Percentiles rank a stretch among this genome's conserved stretches.
phyloP scores from a whole-genome alignment of 2,113 vertebrate genomes.

The Eira barbara region DNA sequence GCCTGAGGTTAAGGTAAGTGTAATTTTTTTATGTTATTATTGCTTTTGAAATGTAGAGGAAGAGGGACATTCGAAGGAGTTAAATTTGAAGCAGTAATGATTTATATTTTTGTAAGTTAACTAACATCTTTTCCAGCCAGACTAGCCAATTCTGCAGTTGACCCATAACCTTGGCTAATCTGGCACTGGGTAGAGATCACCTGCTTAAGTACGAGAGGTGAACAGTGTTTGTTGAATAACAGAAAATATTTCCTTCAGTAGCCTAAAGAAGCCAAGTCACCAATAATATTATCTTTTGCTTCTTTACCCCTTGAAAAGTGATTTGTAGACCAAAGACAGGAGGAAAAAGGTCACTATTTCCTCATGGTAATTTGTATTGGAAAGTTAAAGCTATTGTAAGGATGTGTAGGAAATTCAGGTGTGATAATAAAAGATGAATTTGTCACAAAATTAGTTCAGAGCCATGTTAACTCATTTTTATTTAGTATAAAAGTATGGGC shows the following conservation, averaged over 20 bases:
- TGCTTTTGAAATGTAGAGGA: neutral
- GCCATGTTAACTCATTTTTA: neutral
- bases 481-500: neutral
- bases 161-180: neutral
- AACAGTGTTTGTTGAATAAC: neutral
- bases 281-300: neutral
- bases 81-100: neutral
- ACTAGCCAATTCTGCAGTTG: neutral
- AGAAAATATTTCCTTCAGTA: neutral
- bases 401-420: neutral
- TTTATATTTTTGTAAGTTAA: neutral
- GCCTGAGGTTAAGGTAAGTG: conserved; percentile 96
- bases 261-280: neutral
- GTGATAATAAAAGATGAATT: neutral
- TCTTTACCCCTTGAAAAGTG: neutral
- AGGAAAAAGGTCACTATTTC: neutral
- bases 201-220: neutral
- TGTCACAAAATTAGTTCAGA: neutral
- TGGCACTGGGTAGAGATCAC: neutral
- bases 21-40: conserved; percentile 33
- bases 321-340: neutral
- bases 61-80: neutral
- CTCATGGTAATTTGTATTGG: neutral
- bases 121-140: neutral
- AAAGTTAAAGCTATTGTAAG: neutral